Conservation (phyloP, 1,140 invertebrate species). For the Periplaneta americana region DNA sequence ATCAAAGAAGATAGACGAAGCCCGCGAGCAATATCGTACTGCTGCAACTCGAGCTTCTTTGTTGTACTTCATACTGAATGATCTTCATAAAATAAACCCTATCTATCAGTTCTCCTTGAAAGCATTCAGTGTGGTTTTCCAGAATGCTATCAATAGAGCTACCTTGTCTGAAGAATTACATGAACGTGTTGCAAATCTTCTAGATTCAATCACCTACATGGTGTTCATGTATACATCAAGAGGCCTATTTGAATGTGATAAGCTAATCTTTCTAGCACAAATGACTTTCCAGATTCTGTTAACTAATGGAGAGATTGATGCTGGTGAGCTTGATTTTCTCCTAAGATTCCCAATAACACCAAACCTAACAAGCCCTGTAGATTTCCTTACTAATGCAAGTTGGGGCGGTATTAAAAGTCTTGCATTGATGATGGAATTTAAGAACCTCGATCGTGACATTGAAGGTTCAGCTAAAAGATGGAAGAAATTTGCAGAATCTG, state of each 20-base stretch:
- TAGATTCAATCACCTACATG: conserved; percentile 83
- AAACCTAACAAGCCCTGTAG: conserved; percentile 65
- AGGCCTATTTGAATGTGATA: conserved; percentile 90
- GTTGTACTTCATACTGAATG: conserved; percentile 92
- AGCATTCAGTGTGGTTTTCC: conserved; percentile 90
- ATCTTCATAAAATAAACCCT: conserved; percentile 88
- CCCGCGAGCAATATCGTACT: conserved; percentile 81
- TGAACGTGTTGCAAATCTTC: conserved; percentile 68
- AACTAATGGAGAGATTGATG: conserved; percentile 59
- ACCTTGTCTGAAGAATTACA: conserved; percentile 59
- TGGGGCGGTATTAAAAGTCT: conserved; percentile 88
- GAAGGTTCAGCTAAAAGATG: conserved; percentile 86
- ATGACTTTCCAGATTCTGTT: conserved; percentile 70
- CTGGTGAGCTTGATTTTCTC: conserved; percentile 80
- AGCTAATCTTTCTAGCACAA: conserved; percentile 85
- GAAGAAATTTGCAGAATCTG: conserved; percentile 88
- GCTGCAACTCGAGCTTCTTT: conserved; percentile 83
- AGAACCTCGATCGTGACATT: conserved; percentile 86
- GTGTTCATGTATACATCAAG: conserved; percentile 85
- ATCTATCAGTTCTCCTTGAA: conserved; percentile 97
- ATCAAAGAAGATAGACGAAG: conserved; percentile 81
- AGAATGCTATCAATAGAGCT: conserved; percentile 73
- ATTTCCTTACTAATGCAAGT: conserved; percentile 73
- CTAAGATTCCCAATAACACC: conserved; percentile 68
- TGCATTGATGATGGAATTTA: conserved; percentile 72